Percentiles rank a stretch among this genome's conserved stretches.
Conservation (phyloP, 2,113 vertebrate genomes). For the Glaucidium brasilianum region DNA sequence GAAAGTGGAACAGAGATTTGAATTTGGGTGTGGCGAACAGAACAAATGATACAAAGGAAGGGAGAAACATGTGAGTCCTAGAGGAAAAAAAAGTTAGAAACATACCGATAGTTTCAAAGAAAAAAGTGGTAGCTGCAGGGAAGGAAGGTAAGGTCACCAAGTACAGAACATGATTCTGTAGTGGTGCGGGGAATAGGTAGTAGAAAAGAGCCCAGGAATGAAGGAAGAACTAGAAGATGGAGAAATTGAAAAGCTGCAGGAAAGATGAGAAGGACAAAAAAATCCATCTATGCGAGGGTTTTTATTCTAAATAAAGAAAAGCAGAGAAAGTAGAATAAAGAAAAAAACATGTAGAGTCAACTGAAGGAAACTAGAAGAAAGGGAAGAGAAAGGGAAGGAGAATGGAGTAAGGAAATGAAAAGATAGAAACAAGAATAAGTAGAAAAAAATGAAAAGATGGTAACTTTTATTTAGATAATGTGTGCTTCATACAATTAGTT, state of each 20-base stretch:
- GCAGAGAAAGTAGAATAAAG: neutral
- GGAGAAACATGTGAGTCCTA: neutral
- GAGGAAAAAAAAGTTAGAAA: neutral
- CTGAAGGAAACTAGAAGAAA: neutral
- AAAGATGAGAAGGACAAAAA: neutral
- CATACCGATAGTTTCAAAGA: neutral
- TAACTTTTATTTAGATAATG: neutral
- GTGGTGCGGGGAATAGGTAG: neutral
- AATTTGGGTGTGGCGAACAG: neutral
- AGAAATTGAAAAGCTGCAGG: neutral
- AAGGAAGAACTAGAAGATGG: neutral
- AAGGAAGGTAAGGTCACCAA: neutral
- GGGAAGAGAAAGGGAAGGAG: neutral
- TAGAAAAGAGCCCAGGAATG: neutral
- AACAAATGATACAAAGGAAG: neutral
- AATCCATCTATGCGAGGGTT: neutral
- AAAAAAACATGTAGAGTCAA: neutral
- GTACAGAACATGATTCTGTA: neutral
- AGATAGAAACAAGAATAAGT: neutral
- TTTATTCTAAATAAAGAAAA: neutral
- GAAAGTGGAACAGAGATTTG: neutral
- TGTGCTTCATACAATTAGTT: neutral
- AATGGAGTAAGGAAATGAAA: neutral
- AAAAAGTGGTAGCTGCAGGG: neutral
- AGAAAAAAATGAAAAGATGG: neutral